Conservation (phyloP, 2,888 invertebrate species). For the Metacarcinus magister region DNA sequence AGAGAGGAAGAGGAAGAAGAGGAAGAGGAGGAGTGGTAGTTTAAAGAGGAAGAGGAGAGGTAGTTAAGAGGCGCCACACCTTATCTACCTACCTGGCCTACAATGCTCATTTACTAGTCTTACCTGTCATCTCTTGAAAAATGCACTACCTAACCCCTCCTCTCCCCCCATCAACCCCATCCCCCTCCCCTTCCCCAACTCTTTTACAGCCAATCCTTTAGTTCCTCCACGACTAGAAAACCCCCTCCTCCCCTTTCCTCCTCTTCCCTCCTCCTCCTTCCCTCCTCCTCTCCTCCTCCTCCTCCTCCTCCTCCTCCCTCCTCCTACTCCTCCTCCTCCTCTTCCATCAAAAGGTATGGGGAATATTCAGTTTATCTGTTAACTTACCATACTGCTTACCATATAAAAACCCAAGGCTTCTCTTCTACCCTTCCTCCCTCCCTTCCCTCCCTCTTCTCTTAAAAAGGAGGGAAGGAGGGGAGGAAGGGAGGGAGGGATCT, state of each 20-base stretch:
- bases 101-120: neutral
- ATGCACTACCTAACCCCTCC: neutral
- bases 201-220: neutral
- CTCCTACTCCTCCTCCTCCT: neutral
- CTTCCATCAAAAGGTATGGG: neutral
- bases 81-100: neutral
- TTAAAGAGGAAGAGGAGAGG: neutral
- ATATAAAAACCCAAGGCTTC: constrained; percentile 61
- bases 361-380: constrained; percentile 62
- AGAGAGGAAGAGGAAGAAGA: neutral
- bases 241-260: neutral
- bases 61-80: neutral
- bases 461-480: neutral
- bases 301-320: neutral
- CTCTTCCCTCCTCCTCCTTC: neutral
- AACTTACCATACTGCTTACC: constrained; percentile 72
- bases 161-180: neutral
- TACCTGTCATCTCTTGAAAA: constrained; percentile 32
- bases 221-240: neutral
- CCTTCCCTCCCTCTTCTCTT: neutral
- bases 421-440: neutral
- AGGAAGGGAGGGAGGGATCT: neutral
- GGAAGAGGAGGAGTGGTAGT: neutral
- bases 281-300: neutral
- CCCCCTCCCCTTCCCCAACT: neutral